Base-by-base conservation (phyloP, 2,113 vertebrate genomes). In the Grus americana region DNA sequence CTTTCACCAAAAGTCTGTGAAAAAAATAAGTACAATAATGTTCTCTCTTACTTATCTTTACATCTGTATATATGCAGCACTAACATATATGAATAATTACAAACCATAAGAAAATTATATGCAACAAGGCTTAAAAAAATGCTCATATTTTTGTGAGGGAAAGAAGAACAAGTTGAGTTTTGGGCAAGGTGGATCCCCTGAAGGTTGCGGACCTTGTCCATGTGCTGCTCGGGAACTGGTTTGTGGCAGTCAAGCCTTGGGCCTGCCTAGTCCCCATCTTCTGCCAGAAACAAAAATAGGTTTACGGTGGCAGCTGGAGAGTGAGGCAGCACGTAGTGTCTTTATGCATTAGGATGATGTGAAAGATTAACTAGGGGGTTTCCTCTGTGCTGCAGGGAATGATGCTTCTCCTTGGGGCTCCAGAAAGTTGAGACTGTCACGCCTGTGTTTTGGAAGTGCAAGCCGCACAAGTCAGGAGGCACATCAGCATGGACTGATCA, bases 251-350 rank as follows among this genome's bases (percentile, higher is more conserved):
- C 26, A 42, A 52, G n/a, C n/a, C 46, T 44, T 61, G 46, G 44
- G 6, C 24, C n/a, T 42, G 15, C n/a, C 63, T 59, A 11, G 19
- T 54, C 44, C 15, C 15, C 30, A 17, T 30, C 58, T 79, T 70
- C 50, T 24, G 6, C 34, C 38, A 54, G 38, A 70, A 88, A 70
- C 38, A 57, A 57, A 62, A 42, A 12, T 1, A 79, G 11, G 16
- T 44, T 61, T 72, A 32, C 24, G 29, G 24, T 57, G 20, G 26
- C 42, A 67, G 40, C n/a, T 42, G 84, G 40, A 42, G 47, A 24
- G 16, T 0, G 0, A 81, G 65, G 20, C 58, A 61, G 40, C 58
- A 40, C 7, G 0, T 55, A 11, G 40, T 23, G 30, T 19, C 47
- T 16, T 46, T 67, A 19, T 0, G 1, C 15, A 18, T 62, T n/a